Evolutionary conservation across 1,140 invertebrate genomes (phyloP).

Genomic region (Calycopis cecrops): DNA sequence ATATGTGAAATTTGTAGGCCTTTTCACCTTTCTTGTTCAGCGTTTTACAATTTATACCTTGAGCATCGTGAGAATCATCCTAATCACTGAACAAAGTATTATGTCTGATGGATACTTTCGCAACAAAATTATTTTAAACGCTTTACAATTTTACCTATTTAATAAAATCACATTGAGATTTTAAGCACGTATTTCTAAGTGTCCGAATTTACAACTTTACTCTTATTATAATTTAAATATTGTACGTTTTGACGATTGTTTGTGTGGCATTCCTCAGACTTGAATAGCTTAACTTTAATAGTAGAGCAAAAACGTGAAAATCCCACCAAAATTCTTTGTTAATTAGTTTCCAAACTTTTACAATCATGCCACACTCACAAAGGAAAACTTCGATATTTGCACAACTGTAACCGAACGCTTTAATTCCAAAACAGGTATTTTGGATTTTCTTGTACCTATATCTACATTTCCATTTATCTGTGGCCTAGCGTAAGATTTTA

Average conservation of each 20-base stretch:
- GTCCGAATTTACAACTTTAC: constrained; percentile 4
- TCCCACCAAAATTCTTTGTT: too few species aligned
- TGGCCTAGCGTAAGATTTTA: constrained; percentile 34
- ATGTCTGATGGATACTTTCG: constrained; percentile 8
- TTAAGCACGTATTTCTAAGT: not conserved
- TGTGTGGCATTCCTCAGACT: constrained; percentile 1
- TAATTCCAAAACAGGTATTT: constrained; percentile 72
- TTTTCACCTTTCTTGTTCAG: too few species aligned
- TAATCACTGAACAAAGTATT: not conserved
- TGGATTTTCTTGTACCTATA: constrained; percentile 53
- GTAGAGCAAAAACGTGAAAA: too few species aligned
- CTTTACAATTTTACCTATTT: constrained; percentile 1
- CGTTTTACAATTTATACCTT: too few species aligned
- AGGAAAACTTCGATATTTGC: constrained; percentile 37
- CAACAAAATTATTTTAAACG: not conserved
- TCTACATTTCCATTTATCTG: constrained; percentile 39
- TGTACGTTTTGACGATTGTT: not conserved
- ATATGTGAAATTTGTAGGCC: too few species aligned
- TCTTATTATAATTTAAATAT: not conserved
- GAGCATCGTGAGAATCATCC: not conserved
- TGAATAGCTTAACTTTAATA: too few species aligned
- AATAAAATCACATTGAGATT: not conserved
- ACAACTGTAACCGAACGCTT: constrained; percentile 70
- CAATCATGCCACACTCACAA: constrained; percentile 19
- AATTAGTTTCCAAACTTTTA: not conserved